Evolutionary conservation across 2,113 vertebrate species (phyloP).

Genomic region (Dendropsophus ebraccatus): DNA sequence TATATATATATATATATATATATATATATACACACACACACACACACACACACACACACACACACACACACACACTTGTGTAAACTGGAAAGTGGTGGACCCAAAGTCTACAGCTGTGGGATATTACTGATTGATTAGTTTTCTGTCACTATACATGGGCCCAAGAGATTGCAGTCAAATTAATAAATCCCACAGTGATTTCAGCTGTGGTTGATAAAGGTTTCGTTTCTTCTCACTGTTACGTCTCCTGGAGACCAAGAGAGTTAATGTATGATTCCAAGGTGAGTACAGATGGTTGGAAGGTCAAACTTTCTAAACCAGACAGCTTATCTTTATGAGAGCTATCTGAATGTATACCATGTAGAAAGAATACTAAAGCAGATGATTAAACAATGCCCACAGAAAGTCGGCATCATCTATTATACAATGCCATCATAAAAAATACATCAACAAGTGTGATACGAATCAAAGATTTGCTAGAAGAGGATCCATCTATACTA

Average conservation of each 20-base stretch:
- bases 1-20: too few species aligned
- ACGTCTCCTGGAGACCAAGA: conserved; percentile 19
- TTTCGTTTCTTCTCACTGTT: conserved; percentile 14
- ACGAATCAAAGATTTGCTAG: too few species aligned
- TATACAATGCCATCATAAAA: too few species aligned
- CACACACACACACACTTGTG: too few species aligned
- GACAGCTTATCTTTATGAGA: not conserved
- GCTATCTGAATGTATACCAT: not conserved
- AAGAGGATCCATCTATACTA: too few species aligned
- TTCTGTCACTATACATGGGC: not conserved
- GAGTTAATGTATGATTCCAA: not conserved
- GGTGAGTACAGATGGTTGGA: not conserved
- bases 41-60: too few species aligned
- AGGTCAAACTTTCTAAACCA: conserved; percentile 2
- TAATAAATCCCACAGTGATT: conserved; percentile 38
- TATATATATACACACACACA: too few species aligned
- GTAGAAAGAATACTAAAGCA: not conserved
- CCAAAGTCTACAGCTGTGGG: not conserved
- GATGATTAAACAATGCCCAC: too few species aligned
- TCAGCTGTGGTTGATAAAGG: not conserved
- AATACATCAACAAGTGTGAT: too few species aligned
- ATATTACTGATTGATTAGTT: conserved; percentile 26
- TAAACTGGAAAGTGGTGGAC: not conserved
- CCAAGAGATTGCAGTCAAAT: not conserved
- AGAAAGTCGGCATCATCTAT: too few species aligned